phyloP scores from a whole-genome alignment of 2,797 vertebrate species.

The Phataginus tricuspis region DNA sequence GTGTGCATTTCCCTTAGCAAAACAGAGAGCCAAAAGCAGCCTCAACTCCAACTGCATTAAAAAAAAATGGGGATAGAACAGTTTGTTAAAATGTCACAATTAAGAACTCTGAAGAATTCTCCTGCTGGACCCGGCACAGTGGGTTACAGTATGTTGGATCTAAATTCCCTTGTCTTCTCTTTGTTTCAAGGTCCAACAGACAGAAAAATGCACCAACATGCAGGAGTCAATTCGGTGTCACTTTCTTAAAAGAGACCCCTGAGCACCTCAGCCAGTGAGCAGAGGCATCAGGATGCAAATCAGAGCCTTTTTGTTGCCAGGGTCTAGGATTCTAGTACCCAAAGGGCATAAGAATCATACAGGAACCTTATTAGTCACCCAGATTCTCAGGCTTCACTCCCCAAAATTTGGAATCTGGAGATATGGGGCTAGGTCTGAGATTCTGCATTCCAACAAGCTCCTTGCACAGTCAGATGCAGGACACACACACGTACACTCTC shows the following conservation, averaged over 20 bases:
- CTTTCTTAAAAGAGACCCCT: neutral
- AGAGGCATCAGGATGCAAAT: neutral
- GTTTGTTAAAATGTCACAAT: neutral
- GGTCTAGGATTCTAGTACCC: neutral
- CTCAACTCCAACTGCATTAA: neutral
- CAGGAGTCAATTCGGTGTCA: neutral
- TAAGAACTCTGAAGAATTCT: conserved; percentile 8
- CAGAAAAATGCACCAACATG: neutral
- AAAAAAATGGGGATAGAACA: neutral
- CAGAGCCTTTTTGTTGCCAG: neutral
- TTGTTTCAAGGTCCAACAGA: neutral
- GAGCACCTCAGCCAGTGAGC: neutral
- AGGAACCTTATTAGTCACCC: neutral
- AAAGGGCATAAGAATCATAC: neutral
- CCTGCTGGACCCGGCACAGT: neutral
- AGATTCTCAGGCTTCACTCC: neutral
- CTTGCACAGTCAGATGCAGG: neutral
- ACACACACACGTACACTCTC: neutral
- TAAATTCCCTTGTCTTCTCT: neutral
- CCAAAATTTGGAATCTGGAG: neutral
- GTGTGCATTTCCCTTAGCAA: neutral
- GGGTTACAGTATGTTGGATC: neutral
- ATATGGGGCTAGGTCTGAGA: neutral
- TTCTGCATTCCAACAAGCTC: neutral
- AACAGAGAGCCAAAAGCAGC: conserved; percentile 60